Evolutionary conservation across 2,797 vertebrate species (phyloP).

Genomic region (Micropoecilia bifurca): DNA sequence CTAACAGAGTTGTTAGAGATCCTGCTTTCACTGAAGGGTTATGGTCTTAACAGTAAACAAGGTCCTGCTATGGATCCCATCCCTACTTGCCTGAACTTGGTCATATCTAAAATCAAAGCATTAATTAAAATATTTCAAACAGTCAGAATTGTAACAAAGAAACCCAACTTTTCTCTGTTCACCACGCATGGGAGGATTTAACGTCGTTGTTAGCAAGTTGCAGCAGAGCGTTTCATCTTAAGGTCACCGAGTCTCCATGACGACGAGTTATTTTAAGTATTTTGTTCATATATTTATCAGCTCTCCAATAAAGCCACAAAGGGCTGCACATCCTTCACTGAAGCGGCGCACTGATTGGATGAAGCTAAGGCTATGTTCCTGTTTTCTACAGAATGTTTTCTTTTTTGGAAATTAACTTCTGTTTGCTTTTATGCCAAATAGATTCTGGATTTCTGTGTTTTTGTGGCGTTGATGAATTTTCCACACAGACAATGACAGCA

Average conservation of each 20-base stretch:
- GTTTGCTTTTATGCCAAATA: slow-evolving; percentile 49
- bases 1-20: not conserved
- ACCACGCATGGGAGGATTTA: not conserved
- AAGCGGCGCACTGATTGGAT: not conserved
- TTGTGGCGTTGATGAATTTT: slow-evolving; percentile 56
- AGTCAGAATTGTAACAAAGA: not conserved
- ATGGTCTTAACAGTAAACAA: not conserved
- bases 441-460: slow-evolving; percentile 39
- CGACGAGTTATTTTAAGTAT: slow-evolving; percentile 2
- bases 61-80: not conserved
- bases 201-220: not conserved
- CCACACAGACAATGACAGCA: slow-evolving; percentile 23
- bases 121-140: not conserved
- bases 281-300: not conserved
- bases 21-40: not conserved
- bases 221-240: not conserved
- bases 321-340: not conserved
- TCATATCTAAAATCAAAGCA: not conserved
- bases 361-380: slow-evolving; percentile 17
- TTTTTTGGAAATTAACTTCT: slow-evolving; percentile 36
- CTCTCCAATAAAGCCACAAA: not conserved
- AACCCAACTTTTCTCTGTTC: not conserved
- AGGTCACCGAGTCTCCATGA: not conserved
- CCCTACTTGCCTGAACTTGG: not conserved
- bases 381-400: slow-evolving; percentile 9